Evolutionary conservation across 2,888 invertebrate species (phyloP).

Genomic region (Siphonodentalium dalli): DNA sequence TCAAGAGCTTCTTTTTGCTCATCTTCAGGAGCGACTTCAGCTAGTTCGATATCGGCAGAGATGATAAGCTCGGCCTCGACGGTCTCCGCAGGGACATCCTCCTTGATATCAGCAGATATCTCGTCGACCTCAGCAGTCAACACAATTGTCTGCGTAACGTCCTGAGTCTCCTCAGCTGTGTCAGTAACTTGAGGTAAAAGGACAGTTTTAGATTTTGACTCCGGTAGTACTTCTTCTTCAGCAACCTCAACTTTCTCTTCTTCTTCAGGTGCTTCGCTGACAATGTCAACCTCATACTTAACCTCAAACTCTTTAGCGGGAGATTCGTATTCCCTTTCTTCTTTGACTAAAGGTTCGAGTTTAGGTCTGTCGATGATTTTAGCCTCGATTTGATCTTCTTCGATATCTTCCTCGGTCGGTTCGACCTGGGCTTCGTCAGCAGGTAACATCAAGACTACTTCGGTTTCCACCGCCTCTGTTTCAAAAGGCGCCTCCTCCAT

Average conservation of each 20-base stretch:
- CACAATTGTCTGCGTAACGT: slow-evolving; percentile 9
- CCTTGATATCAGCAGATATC: slow-evolving; percentile 87
- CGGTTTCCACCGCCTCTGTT: slow-evolving; percentile 1
- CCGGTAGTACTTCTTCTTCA: slow-evolving; percentile 34
- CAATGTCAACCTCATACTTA: slow-evolving; percentile 26
- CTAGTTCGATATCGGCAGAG: slow-evolving; percentile 9
- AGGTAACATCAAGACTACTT: slow-evolving; percentile 20
- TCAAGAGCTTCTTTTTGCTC: slow-evolving; percentile 31
- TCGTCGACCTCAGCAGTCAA: slow-evolving; percentile 76
- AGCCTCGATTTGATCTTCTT: slow-evolving; percentile 41
- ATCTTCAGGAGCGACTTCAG: slow-evolving; percentile 7
- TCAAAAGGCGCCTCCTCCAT: slow-evolving; percentile 14
- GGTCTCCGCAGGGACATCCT: slow-evolving; percentile 81
- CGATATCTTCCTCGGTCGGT: slow-evolving; percentile 32
- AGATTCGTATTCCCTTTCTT: slow-evolving; percentile 37
- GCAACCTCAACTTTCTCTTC: slow-evolving; percentile 24
- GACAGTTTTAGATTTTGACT: slow-evolving; percentile 37
- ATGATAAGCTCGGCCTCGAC: too few species aligned
- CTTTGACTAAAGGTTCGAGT: slow-evolving; percentile 41
- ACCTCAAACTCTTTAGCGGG: slow-evolving; percentile 31
- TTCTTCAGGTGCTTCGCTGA: slow-evolving; percentile 17
- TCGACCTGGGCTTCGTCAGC: slow-evolving; percentile 29
- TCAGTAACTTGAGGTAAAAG: slow-evolving; percentile 29
- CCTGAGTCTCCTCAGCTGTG: slow-evolving; percentile 5
- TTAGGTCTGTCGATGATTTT: slow-evolving; percentile 42